Conservation (phyloP, 2,113 vertebrate genomes). For the Romanogobio albipinnatus region DNA sequence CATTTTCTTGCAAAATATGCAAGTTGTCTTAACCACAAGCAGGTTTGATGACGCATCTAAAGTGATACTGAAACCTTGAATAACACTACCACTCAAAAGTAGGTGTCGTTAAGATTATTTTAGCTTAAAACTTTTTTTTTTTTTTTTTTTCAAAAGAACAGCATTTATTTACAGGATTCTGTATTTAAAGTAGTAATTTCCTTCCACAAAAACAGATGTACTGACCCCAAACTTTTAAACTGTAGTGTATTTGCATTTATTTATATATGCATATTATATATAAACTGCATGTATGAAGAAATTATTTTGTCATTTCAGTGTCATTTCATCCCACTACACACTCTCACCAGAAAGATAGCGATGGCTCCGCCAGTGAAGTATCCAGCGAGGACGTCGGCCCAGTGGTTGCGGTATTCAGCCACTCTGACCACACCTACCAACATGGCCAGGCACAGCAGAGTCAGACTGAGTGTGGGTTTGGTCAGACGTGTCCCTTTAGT, state of each 20-base stretch:
- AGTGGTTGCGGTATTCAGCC: slow-evolving; percentile 90
- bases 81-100: too few species aligned
- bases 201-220: not conserved
- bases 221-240: not conserved
- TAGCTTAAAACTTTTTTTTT: too few species aligned
- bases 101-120: too few species aligned
- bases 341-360: slow-evolving; percentile 86
- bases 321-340: slow-evolving; percentile 12
- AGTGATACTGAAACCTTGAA: too few species aligned
- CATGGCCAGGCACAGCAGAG: slow-evolving; percentile 85
- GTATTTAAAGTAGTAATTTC: not conserved
- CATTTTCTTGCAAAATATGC: too few species aligned
- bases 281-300: not conserved
- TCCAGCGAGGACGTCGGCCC: slow-evolving; percentile 87
- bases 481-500: slow-evolving; percentile 89
- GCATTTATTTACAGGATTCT: not conserved
- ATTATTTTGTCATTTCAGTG: not conserved
- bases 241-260: not conserved
- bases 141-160: too few species aligned
- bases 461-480: slow-evolving; percentile 86
- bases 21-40: too few species aligned
- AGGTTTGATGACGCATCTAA: too few species aligned
- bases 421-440: slow-evolving; percentile 88
- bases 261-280: not conserved
- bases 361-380: slow-evolving; percentile 87